Percentiles rank a stretch among this genome's conserved stretches.
Conservation (phyloP, 2,888 invertebrate species). For the Isoperla grammatica region DNA sequence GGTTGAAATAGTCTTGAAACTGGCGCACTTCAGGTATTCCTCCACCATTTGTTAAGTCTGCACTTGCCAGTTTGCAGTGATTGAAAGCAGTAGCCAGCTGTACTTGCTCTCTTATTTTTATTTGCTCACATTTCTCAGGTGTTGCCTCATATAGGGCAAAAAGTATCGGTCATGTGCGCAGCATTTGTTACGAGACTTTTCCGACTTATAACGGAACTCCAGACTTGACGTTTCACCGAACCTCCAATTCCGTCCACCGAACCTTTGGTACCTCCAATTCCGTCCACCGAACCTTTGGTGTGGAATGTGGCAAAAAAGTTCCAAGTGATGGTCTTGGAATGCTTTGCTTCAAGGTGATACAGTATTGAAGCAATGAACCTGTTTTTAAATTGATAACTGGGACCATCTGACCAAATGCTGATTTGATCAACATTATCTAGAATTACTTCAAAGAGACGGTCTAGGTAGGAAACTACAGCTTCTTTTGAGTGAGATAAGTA, state of each 20-base stretch:
- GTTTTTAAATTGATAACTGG: slow-evolving; percentile 15
- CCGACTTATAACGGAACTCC: background rate
- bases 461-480: slow-evolving; percentile 6
- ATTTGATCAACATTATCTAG: slow-evolving; percentile 4
- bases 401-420: slow-evolving; percentile 16
- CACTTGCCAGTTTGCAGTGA: too few relatives aligned
- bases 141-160: too few relatives aligned
- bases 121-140: too few relatives aligned
- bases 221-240: background rate
- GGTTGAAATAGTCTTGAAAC: too few relatives aligned
- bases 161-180: too few relatives aligned
- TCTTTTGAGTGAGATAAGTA: slow-evolving; percentile 9
- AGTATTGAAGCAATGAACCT: slow-evolving; percentile 15
- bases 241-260: slow-evolving; percentile 9
- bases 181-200: background rate
- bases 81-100: too few relatives aligned
- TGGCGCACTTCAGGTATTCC: too few relatives aligned
- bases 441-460: slow-evolving; percentile 6
- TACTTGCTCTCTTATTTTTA: too few relatives aligned
- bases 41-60: too few relatives aligned
- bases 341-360: slow-evolving; percentile 1
- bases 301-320: slow-evolving; percentile 14
- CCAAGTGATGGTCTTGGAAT: background rate
- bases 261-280: background rate
- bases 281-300: slow-evolving; percentile 8